These are phyloP conservation scores for Papilio protenor DNA, from an alignment of 2,888 invertebrate species.

Conservation along the genomic window DNA sequence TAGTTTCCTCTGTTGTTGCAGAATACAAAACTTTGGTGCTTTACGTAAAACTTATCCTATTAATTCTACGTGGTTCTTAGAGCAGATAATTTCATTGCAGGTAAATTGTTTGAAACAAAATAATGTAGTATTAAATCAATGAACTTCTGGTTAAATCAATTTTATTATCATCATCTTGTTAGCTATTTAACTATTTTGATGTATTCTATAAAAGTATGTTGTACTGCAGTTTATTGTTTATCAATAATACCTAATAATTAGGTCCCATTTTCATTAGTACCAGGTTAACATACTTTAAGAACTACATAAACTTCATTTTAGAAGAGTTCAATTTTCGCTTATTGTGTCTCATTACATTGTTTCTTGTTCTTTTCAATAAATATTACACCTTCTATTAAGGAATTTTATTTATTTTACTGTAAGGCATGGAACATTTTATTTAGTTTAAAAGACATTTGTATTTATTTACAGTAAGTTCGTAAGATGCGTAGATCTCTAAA, in stretches of 20 bases:
- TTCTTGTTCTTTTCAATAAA: no score
- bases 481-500: conserved; percentile 1
- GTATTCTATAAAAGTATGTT: no score
- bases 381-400: no score
- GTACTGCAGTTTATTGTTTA: no score
- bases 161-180: neutral
- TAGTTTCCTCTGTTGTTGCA: conserved; percentile 32
- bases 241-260: no score
- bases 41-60: conserved; percentile 33
- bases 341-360: no score
- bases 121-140: neutral
- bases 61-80: conserved; percentile 27
- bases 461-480: neutral
- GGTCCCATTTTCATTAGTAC: no score
- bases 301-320: no score
- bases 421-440: neutral
- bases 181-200: no score
- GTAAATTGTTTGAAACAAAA: neutral
- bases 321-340: no score
- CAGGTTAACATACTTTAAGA: no score
- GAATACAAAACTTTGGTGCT: conserved; percentile 32
- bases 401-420: no score
- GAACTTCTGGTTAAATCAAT: neutral
- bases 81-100: conserved; percentile 6
- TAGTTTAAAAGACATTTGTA: neutral